These are phyloP conservation scores for Agrotis exclamationis DNA, from an alignment of 2,888 invertebrate genomes.

Conservation along the genomic window DNA sequence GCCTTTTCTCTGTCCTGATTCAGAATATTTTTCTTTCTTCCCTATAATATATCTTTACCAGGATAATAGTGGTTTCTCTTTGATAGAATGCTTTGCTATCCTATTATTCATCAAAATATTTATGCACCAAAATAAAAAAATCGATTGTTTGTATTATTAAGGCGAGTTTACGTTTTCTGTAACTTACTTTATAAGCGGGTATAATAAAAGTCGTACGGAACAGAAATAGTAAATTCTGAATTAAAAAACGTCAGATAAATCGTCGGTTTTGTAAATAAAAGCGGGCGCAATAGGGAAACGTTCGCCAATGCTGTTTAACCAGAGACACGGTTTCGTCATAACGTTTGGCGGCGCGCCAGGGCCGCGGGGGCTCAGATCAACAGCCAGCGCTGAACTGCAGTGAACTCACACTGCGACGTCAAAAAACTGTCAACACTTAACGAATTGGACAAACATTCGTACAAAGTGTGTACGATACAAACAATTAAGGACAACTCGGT, in stretches of 20 bases:
- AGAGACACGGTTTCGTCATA: slow-evolving; percentile 77
- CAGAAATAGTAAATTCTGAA: slow-evolving; percentile 34
- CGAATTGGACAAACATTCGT: slow-evolving; percentile 69
- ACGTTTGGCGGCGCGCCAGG: slow-evolving; percentile 77
- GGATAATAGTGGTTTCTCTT: slow-evolving; percentile 38
- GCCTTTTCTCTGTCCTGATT: slow-evolving; percentile 67
- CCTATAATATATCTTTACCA: slow-evolving; percentile 28
- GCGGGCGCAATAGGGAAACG: slow-evolving; percentile 60
- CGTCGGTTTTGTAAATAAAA: slow-evolving; percentile 53
- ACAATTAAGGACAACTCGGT: slow-evolving; percentile 57
- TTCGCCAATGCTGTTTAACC: slow-evolving; percentile 68
- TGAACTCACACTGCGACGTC: slow-evolving; percentile 70
- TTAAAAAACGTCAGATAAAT: slow-evolving; percentile 51
- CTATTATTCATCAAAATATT: slow-evolving; percentile 20
- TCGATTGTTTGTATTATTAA: slow-evolving; percentile 29
- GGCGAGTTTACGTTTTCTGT: slow-evolving; percentile 24
- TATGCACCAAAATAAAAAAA: slow-evolving; percentile 17
- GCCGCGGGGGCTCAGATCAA: slow-evolving; percentile 66
- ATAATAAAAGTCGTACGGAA: slow-evolving; percentile 11
- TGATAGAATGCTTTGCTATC: slow-evolving; percentile 21
- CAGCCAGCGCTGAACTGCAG: slow-evolving; percentile 71
- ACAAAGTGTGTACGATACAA: slow-evolving; percentile 66
- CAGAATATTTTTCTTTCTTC: slow-evolving; percentile 51
- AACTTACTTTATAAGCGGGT: slow-evolving; percentile 13
- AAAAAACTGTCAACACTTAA: slow-evolving; percentile 73